Conservation (phyloP, 1,140 invertebrate species). For the Trachymyrmex septentrionalis region DNA sequence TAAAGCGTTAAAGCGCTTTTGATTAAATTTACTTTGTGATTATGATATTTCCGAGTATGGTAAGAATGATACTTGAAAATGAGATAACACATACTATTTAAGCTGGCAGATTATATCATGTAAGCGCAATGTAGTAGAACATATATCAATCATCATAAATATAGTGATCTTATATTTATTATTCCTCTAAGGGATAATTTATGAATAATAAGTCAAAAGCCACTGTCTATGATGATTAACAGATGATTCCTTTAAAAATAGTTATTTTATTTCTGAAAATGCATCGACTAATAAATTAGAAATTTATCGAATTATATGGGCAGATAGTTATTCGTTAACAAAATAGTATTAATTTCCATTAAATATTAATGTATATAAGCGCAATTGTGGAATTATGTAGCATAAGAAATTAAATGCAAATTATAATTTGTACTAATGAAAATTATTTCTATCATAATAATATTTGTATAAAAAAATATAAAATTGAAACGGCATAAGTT, state of each 20-base stretch:
- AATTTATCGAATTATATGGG: neutral
- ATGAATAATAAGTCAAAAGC: neutral
- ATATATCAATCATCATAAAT: neutral
- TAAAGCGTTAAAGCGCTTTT: neutral
- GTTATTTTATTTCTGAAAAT: conserved; percentile 15
- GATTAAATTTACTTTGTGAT: neutral
- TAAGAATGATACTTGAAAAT: conserved; percentile 1
- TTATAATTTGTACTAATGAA: neutral
- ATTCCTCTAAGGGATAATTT: neutral
- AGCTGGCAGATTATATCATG: neutral
- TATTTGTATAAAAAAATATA: neutral
- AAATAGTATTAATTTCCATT: neutral
- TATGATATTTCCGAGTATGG: conserved; percentile 7
- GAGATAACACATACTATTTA: conserved; percentile 20
- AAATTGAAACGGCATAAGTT: conserved; percentile 8
- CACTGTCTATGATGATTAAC: too few relatives aligned
- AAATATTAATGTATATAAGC: neutral
- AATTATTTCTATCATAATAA: neutral
- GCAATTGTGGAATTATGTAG: neutral
- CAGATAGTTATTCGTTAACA: neutral
- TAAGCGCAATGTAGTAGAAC: neutral
- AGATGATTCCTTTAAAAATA: too few relatives aligned
- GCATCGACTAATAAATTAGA: neutral
- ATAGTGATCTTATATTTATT: neutral
- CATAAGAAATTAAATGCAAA: neutral